Conservation (phyloP, 2,113 vertebrate species). For the Pelvicachromis taeniatus region DNA sequence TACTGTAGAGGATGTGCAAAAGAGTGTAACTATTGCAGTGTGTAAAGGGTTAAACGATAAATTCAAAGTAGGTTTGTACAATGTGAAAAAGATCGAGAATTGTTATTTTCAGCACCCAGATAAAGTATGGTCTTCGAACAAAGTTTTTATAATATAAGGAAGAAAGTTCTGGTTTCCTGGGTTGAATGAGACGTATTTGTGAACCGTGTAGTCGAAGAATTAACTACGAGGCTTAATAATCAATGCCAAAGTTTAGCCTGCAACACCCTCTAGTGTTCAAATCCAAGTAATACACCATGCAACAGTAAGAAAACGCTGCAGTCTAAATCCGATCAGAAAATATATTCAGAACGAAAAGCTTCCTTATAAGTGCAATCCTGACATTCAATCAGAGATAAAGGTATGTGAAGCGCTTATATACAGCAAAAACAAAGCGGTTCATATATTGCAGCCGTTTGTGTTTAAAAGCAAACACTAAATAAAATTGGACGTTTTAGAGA, state of each 20-base stretch:
- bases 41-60: background rate
- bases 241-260: background rate
- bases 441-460: background rate
- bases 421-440: background rate
- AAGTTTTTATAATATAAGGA: background rate
- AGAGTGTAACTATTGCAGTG: background rate
- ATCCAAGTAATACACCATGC: background rate
- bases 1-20: background rate
- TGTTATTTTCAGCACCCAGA: background rate
- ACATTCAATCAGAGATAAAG: background rate
- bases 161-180: background rate
- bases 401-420: background rate
- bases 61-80: background rate
- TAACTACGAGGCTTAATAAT: background rate
- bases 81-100: fast-evolving
- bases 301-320: background rate
- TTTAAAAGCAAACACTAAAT: background rate
- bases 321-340: background rate
- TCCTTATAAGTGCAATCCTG: background rate
- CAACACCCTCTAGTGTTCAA: constrained; percentile 28
- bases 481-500: fast-evolving
- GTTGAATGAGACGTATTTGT: background rate
- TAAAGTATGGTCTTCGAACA: background rate
- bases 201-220: background rate
- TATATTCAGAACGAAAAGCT: background rate